These are phyloP conservation scores for Eudyptes chrysolophus DNA, from an alignment of 2,113 vertebrate species.

Conservation along the genomic window DNA sequence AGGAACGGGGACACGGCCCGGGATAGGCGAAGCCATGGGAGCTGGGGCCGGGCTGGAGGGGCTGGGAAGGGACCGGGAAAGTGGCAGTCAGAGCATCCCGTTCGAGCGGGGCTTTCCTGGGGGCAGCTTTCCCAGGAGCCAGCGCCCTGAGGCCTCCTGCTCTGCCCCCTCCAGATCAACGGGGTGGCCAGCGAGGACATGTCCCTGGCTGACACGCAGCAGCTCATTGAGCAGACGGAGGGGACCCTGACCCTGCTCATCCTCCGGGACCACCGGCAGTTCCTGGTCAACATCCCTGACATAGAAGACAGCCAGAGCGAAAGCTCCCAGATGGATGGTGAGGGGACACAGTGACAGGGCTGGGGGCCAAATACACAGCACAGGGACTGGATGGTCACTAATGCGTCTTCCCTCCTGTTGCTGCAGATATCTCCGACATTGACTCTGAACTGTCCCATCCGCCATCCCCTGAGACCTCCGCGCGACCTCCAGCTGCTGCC, in stretches of 20 bases:
- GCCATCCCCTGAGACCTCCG: conserved; percentile 17
- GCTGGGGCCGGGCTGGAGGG: neutral
- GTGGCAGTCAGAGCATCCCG: neutral
- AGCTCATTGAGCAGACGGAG: conserved; percentile 87
- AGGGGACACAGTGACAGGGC: neutral
- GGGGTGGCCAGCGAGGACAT: conserved; percentile 91
- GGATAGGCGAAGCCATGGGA: neutral
- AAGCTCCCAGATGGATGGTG: conserved; percentile 89
- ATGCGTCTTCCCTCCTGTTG: neutral
- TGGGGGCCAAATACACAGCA: neutral
- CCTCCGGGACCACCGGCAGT: conserved; percentile 85
- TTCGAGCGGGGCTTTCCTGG: neutral
- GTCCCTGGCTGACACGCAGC: conserved; percentile 90
- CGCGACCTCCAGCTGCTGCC: conserved; percentile 40
- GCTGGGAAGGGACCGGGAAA: neutral
- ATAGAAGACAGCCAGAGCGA: conserved; percentile 82
- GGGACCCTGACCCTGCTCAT: conserved; percentile 88
- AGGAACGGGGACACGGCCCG: neutral
- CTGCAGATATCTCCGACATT: conserved; percentile 89
- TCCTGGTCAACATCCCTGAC: conserved; percentile 90
- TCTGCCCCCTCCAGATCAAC: conserved; percentile 82
- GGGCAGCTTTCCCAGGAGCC: neutral
- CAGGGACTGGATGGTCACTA: neutral
- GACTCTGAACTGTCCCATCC: conserved; percentile 71
- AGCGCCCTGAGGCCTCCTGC: neutral